A percentile compares a stretch with the other conserved stretches of the same genome.
phyloP scores from a whole-genome alignment of 1,140 invertebrate genomes.

The Hyphantria cunea region DNA sequence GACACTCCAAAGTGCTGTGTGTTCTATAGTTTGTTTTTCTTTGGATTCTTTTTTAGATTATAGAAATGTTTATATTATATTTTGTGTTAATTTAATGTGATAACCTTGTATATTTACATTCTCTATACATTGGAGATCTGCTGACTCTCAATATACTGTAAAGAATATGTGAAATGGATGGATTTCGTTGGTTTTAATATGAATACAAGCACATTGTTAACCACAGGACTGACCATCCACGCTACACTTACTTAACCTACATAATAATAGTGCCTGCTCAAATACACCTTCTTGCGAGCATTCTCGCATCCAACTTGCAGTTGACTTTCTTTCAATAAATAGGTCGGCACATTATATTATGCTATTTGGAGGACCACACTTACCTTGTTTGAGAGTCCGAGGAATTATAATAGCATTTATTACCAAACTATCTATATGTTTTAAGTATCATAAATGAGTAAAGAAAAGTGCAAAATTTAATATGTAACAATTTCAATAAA shows the following conservation, averaged over 20 bases:
- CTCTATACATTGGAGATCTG: constrained; percentile 49
- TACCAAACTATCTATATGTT: constrained; percentile 78
- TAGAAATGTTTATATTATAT: constrained; percentile 79
- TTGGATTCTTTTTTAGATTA: constrained; percentile 74
- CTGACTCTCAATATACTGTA: constrained; percentile 42
- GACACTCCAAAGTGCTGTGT: constrained; percentile 76
- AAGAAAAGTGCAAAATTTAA: constrained; percentile 80
- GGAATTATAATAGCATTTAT: constrained; percentile 78
- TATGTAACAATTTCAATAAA: constrained; percentile 80
- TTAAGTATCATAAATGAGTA: constrained; percentile 75
- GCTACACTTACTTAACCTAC: constrained; percentile 20
- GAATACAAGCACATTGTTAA: constrained; percentile 5
- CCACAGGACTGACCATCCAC: constrained; percentile 34
- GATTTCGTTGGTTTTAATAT: constrained; percentile 20
- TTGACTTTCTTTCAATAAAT: constrained; percentile 16
- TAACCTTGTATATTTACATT: constrained; percentile 79
- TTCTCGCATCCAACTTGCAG: constrained; percentile 17
- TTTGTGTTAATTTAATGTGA: constrained; percentile 80
- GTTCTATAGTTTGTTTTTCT: constrained; percentile 65
- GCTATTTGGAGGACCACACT: constrained; percentile 66
- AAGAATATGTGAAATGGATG: constrained; percentile 28
- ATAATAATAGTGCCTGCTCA: constrained; percentile 24
- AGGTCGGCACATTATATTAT: constrained; percentile 49
- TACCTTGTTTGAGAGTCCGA: constrained; percentile 63
- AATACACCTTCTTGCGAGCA: constrained; percentile 5